Percentiles rank a stretch among this genome's conserved stretches.
phyloP scores from a whole-genome alignment of 2,888 invertebrate genomes.

The Tanypteryx hageni region DNA sequence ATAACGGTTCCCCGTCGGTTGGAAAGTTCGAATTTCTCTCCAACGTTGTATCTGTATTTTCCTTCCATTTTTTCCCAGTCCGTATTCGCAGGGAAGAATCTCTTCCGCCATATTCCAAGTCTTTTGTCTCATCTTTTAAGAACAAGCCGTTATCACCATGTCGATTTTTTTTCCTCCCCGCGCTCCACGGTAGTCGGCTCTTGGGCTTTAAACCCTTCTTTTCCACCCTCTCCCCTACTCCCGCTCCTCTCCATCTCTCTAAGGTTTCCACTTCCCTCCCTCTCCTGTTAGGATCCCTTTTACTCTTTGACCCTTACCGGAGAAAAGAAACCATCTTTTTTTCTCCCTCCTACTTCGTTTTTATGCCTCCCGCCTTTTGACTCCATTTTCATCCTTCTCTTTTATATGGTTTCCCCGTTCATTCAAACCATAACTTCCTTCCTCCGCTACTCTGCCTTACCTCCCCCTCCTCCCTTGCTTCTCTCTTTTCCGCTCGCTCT shows the following conservation, averaged over 20 bases:
- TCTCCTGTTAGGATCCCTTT: too few species aligned
- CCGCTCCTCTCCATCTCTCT: too few species aligned
- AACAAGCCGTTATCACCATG: neutral
- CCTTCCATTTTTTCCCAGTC: neutral
- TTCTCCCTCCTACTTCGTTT: neutral
- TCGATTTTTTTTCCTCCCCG: neutral
- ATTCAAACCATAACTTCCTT: neutral
- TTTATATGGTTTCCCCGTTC: neutral
- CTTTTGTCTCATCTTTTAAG: neutral
- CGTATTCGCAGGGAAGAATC: neutral
- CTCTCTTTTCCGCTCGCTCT: neutral
- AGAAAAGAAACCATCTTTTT: conserved; percentile 9
- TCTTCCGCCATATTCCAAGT: neutral
- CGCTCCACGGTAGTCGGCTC: neutral
- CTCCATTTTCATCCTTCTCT: neutral
- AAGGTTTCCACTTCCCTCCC: too few species aligned
- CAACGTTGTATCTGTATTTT: neutral
- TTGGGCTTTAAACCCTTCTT: neutral
- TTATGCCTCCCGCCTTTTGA: neutral
- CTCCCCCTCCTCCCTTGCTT: too few species aligned
- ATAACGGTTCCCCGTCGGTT: too few species aligned
- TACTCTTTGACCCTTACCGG: neutral
- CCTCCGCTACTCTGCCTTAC: neutral
- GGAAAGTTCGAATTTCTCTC: too few species aligned
- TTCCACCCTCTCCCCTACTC: neutral